Evolutionary conservation across 2,888 invertebrate species (phyloP).

Genomic region (Folsomia manolachei): DNA sequence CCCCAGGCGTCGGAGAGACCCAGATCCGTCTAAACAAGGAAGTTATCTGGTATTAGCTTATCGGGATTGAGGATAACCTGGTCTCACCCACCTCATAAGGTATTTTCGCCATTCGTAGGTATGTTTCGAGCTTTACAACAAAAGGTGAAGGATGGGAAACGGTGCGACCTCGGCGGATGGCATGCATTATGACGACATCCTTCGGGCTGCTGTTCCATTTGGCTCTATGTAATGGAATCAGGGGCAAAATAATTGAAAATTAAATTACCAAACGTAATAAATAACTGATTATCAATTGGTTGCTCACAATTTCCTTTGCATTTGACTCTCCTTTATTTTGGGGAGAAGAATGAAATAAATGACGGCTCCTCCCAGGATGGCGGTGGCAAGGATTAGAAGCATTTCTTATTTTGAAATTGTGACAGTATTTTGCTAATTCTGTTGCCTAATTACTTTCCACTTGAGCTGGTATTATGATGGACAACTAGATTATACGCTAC

Average conservation of each 20-base stretch:
- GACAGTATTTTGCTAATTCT: no score
- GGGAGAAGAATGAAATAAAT: background rate
- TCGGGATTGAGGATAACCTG: background rate
- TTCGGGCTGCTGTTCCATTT: conserved; percentile 32
- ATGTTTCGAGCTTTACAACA: conserved; percentile 32
- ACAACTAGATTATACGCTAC: no score
- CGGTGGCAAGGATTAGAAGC: background rate
- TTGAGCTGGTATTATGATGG: no score
- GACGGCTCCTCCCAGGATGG: background rate
- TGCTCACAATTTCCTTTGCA: conserved; percentile 1
- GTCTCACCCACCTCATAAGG: conserved; percentile 18
- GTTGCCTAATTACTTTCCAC: no score
- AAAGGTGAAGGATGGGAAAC: conserved; percentile 22
- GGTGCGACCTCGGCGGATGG: background rate
- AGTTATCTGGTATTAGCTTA: background rate
- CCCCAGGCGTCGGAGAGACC: conserved; percentile 23
- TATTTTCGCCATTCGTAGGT: conserved; percentile 29
- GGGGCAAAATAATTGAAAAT: background rate
- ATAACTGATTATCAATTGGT: background rate
- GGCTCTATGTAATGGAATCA: conserved; percentile 9
- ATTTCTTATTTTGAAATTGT: no score
- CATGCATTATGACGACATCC: conserved; percentile 29
- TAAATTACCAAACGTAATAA: background rate
- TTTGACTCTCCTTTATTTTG: background rate
- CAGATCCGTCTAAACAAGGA: conserved; percentile 12